Conservation (phyloP, 2,797 vertebrate genomes). For the Helicolenus hilgendorfi region DNA sequence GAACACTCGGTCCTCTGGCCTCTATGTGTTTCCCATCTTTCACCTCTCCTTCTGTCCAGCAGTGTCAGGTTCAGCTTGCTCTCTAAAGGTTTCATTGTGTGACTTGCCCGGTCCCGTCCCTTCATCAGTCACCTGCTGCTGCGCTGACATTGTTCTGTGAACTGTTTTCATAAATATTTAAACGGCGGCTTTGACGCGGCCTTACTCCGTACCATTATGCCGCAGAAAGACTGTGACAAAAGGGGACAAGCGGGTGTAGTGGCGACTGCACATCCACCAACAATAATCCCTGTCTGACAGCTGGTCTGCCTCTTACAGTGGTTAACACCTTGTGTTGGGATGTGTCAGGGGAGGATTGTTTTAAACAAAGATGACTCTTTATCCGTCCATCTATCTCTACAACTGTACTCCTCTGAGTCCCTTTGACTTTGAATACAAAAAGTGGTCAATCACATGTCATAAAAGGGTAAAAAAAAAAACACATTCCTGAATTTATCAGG, state of each 20-base stretch:
- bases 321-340: conserved; percentile 9
- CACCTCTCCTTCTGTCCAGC: conserved; percentile 34
- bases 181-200: conserved; percentile 66
- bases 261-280: conserved; percentile 10
- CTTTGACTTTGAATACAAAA: conserved; percentile 32
- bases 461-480: conserved; percentile 40
- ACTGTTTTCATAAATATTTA: conserved; percentile 81
- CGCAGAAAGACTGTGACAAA: conserved; percentile 51
- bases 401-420: not conserved
- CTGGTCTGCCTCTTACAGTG: not conserved
- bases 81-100: conserved; percentile 54
- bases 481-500: conserved; percentile 52
- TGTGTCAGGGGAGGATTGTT: not conserved
- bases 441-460: conserved; percentile 26
- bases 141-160: conserved; percentile 76
- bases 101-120: conserved; percentile 54
- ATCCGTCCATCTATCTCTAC: not conserved
- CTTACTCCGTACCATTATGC: conserved; percentile 48
- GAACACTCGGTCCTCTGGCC: not conserved
- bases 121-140: conserved; percentile 74
- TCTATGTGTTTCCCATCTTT: conserved; percentile 20
- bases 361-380: not conserved
- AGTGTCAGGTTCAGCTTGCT: conserved; percentile 55
- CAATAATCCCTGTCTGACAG: conserved; percentile 38
- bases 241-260: conserved; percentile 13